A percentile compares a stretch with the other conserved stretches of the same genome.
Conservation (phyloP, 2,888 invertebrate genomes). For the Agrotis ipsilon region DNA sequence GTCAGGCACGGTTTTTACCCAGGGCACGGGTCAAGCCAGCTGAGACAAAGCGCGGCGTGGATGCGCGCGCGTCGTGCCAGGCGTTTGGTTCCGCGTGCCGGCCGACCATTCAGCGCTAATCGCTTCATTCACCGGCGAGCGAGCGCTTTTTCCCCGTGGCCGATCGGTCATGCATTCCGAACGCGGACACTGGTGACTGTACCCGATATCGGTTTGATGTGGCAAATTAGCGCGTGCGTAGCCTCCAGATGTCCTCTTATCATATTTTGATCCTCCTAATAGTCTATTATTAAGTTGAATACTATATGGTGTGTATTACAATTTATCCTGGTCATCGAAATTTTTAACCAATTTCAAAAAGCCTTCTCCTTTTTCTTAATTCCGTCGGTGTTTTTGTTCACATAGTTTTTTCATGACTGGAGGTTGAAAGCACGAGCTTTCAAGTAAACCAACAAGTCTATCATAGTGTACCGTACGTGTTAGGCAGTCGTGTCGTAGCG, state of each 20-base stretch:
- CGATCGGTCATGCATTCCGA: conserved; percentile 90
- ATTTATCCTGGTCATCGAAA: too few species aligned
- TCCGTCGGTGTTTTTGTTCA: too few species aligned
- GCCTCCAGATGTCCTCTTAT: conserved; percentile 34
- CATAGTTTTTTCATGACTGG: neutral
- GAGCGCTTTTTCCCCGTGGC: conserved; percentile 85
- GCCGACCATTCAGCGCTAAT: conserved; percentile 88
- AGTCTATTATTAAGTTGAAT: too few species aligned
- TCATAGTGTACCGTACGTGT: conserved; percentile 41
- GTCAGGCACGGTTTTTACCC: conserved; percentile 79
- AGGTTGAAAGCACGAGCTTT: neutral
- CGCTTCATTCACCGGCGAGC: conserved; percentile 88
- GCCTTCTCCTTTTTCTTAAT: too few species aligned
- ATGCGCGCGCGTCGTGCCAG: conserved; percentile 81
- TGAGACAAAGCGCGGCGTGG: conserved; percentile 87
- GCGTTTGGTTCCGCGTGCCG: conserved; percentile 89
- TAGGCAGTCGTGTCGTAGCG: conserved; percentile 32
- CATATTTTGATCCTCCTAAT: too few species aligned
- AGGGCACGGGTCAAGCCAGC: conserved; percentile 89
- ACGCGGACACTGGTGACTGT: conserved; percentile 76
- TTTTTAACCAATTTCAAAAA: too few species aligned
- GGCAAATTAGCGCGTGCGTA: conserved; percentile 75
- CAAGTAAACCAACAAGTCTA: conserved; percentile 17
- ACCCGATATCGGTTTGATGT: conserved; percentile 73
- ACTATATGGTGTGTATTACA: too few species aligned